Conservation (phyloP, 2,113 vertebrate genomes). For the Protobothrops mucrosquamatus region DNA sequence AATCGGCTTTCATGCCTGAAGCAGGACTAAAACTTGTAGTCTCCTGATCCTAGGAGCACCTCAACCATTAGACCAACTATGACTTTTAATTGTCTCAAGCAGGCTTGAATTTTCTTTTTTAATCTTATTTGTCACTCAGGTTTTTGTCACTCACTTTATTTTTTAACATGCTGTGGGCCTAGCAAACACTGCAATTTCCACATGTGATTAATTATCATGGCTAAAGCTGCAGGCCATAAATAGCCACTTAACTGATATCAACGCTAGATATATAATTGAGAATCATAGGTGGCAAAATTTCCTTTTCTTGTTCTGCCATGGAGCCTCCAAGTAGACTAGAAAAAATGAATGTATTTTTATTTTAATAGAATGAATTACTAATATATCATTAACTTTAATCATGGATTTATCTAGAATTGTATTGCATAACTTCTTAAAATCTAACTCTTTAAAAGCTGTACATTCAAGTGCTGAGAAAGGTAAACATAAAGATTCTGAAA, state of each 20-base stretch:
- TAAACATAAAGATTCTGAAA: background rate
- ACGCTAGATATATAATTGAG: constrained; percentile 3
- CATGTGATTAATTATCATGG: background rate
- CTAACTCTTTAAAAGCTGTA: background rate
- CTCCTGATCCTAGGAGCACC: no score
- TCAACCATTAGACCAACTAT: no score
- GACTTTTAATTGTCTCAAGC: background rate
- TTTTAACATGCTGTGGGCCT: background rate
- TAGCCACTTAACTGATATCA: constrained; percentile 21
- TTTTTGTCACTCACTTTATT: background rate
- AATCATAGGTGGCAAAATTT: background rate
- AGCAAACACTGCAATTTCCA: background rate
- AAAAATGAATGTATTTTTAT: background rate
- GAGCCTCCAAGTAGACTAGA: background rate
- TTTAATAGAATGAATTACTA: constrained; percentile 8
- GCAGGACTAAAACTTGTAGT: no score
- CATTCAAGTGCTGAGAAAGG: background rate
- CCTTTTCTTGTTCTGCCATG: constrained; percentile 21
- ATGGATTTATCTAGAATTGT: background rate
- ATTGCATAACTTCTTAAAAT: background rate
- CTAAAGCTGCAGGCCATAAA: constrained; percentile 17
- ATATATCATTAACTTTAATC: background rate
- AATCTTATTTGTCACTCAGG: background rate
- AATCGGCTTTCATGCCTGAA: no score
- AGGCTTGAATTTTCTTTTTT: constrained; percentile 10